These are phyloP conservation scores for Pseudoips prasinana DNA, from an alignment of 2,888 invertebrate species.

Conservation along the genomic window DNA sequence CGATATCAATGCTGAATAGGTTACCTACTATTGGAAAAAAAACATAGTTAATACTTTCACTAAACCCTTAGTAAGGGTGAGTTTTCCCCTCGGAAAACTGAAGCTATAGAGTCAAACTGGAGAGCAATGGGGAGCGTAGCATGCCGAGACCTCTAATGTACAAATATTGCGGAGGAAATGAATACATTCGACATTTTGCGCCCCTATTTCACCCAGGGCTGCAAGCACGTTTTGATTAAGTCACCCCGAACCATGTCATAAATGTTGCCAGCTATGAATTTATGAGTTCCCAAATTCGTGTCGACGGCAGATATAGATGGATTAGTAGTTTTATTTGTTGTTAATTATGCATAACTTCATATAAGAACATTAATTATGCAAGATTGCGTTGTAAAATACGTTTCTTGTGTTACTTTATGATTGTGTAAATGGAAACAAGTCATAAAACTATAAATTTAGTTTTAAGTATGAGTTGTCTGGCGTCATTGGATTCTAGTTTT, in stretches of 20 bases:
- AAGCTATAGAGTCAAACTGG: constrained; percentile 62
- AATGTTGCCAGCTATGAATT: constrained; percentile 53
- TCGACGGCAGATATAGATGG: constrained; percentile 46
- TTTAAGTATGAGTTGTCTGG: constrained; percentile 1
- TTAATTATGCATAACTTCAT: constrained; percentile 23
- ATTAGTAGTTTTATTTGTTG: constrained; percentile 44
- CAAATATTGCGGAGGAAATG: constrained; percentile 81
- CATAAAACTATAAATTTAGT: background rate
- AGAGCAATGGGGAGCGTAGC: constrained; percentile 60
- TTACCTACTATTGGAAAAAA: too few relatives aligned
- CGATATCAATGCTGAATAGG: too few relatives aligned
- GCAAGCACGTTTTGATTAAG: constrained; percentile 75
- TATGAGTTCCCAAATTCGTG: constrained; percentile 51
- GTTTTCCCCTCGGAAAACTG: constrained; percentile 47
- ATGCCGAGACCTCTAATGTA: constrained; percentile 80
- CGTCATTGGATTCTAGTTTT: too few relatives aligned
- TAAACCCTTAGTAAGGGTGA: constrained; percentile 39
- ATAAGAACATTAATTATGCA: constrained; percentile 1
- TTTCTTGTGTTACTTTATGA: background rate
- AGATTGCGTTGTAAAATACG: background rate
- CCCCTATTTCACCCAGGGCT: constrained; percentile 17
- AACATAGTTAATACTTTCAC: too few relatives aligned
- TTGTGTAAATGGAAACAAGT: constrained; percentile 1
- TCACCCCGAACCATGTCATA: constrained; percentile 49
- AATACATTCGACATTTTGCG: constrained; percentile 68